Base-by-base conservation (phyloP, 2,888 invertebrate species). In the Perizoma affinitatum region DNA sequence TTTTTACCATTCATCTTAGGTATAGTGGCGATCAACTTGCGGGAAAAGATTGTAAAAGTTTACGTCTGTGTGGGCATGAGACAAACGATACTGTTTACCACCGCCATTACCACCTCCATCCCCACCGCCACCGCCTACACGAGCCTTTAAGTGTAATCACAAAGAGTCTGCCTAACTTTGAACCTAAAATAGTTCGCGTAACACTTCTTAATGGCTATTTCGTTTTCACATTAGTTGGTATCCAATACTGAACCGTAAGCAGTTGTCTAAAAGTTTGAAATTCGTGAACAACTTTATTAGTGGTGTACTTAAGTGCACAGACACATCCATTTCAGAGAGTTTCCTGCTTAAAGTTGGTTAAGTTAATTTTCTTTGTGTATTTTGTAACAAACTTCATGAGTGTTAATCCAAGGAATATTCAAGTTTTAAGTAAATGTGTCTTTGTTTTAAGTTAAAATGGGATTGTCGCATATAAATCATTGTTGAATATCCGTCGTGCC, bases 301-400 rank as follows among this genome's bases (percentile, higher is more conserved):
- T 10, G 52, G 41, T 54, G 41, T 40, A 54, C 54, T 48, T 49
- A 48, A 57, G 54, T 40, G 51, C 48, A 59, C 41, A 60, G 42
- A 59, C 59, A 61, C 56, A 58, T 57, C 51, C 55, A 62, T 60
- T 60, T 46, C 58, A 41, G 42, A 43, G 52, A 66, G 63, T 58
- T 65, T 68, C 58, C 63, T 48, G 66, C 58, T 63, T 58, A 50
- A 75, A 77, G 63, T 75, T 72, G 72, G 72, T 72, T 69, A 64
- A 72, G 70, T 71, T 73, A 73, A 75, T 74, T 78, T 78, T 79
- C 79, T 74, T 78, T 74, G 78, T 71, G 70, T 74, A 73, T 76
- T 73, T 71, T 68, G 70, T 66, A 66, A 65, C 70, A 69, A 68
- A 72, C 68, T 76, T 70, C 71, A 70, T 70, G 67, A 69, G 75